phyloP scores from a whole-genome alignment of 2,113 vertebrate species.

The Oncorhynchus keta region DNA sequence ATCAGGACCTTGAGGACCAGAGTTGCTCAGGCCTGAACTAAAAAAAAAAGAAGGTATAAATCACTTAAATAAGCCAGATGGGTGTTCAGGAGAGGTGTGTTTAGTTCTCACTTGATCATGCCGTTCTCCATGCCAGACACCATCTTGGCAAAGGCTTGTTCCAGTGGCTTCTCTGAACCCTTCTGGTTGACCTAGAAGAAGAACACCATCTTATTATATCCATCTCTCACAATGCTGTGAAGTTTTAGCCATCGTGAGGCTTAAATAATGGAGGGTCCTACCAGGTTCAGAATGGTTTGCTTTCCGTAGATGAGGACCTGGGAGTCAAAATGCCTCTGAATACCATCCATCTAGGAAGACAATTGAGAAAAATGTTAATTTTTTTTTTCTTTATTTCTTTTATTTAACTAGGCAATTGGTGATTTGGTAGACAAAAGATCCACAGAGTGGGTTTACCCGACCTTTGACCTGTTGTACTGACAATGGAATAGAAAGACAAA shows the following conservation, averaged over 20 bases:
- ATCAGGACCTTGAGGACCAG: too few relatives aligned
- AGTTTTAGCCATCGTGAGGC: not conserved
- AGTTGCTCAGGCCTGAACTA: too few relatives aligned
- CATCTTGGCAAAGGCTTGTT: conserved; percentile 91
- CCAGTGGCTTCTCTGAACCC: conserved; percentile 94
- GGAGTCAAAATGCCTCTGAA: conserved; percentile 96
- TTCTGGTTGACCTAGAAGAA: conserved; percentile 90
- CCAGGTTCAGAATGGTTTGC: conserved; percentile 94
- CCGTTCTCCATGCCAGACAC: conserved; percentile 84
- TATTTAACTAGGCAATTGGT: not conserved
- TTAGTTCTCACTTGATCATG: conserved; percentile 82
- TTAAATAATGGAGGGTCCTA: conserved; percentile 44
- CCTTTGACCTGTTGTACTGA: not conserved
- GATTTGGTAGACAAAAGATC: not conserved
- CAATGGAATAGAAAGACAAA: not conserved
- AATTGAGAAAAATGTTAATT: conserved; percentile 5
- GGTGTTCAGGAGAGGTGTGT: not conserved
- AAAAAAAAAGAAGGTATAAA: not conserved
- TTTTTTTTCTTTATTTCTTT: too few relatives aligned
- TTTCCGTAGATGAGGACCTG: conserved; percentile 96
- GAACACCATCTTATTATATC: conserved; percentile 49
- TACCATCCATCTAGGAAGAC: conserved; percentile 84
- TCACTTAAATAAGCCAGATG: not conserved
- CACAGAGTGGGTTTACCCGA: not conserved
- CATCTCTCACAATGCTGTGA: conserved; percentile 57